Percentiles rank a stretch among this genome's conserved stretches.
Evolutionary conservation across 2,888 invertebrate species (phyloP).

Genomic region (Drosophila pseudotakahashii): DNA sequence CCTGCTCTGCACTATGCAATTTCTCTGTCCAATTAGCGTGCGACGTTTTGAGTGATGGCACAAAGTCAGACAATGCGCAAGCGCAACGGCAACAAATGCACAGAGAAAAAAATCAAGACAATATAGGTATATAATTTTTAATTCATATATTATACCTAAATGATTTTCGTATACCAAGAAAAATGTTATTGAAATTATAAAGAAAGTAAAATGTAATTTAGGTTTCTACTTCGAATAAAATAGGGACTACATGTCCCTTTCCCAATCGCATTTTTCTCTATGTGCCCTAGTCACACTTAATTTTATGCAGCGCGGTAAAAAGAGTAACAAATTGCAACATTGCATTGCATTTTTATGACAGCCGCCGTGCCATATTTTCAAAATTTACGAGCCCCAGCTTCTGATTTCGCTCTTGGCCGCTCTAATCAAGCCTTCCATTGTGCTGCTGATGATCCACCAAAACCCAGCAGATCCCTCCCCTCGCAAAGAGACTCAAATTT

Average conservation of each 20-base stretch:
- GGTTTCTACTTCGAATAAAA: not conserved
- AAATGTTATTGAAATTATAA: too few relatives aligned
- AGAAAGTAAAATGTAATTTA: too few relatives aligned
- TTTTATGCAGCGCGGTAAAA: slow-evolving; percentile 44
- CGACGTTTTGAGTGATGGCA: slow-evolving; percentile 77
- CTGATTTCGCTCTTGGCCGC: slow-evolving; percentile 33
- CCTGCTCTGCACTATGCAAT: slow-evolving; percentile 52
- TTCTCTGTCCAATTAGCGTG: slow-evolving; percentile 77
- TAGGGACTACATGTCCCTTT: too few relatives aligned
- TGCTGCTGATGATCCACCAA: slow-evolving; percentile 43
- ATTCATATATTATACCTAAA: too few relatives aligned
- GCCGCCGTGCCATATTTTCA: slow-evolving; percentile 66
- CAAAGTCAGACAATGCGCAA: slow-evolving; percentile 75
- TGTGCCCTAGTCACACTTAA: slow-evolving; percentile 39
- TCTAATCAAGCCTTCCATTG: slow-evolving; percentile 72
- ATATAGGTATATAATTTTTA: not conserved
- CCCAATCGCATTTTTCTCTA: not conserved
- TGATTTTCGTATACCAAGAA: too few relatives aligned
- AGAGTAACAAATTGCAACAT: slow-evolving; percentile 67
- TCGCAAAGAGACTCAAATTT: slow-evolving; percentile 64
- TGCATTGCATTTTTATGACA: slow-evolving; percentile 74
- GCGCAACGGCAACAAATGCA: slow-evolving; percentile 33
- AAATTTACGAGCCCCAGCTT: slow-evolving; percentile 63
- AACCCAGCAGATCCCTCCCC: slow-evolving; percentile 27
- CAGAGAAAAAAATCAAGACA: not conserved